Base-by-base conservation (phyloP, 1,140 invertebrate genomes). In the Diabrotica virgifera region DNA sequence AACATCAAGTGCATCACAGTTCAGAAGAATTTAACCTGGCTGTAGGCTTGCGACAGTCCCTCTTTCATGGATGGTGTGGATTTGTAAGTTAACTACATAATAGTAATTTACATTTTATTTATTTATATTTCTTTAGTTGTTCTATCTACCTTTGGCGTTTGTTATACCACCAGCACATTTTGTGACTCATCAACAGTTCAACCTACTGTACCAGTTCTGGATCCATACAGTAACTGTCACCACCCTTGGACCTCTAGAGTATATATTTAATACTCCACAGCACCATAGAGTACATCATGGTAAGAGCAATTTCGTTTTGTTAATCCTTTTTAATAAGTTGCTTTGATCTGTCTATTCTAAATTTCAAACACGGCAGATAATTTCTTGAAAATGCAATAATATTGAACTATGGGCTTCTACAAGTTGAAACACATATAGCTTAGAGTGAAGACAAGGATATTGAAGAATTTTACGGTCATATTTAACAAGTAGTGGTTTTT, bases 1-100 rank as follows among this genome's bases (percentile, higher is more conserved):
- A 94, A 65, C 96, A 98, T 81, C 95, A 97, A 81, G 93, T 95
- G 0, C 96, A 98, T 79, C 96, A 98, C 74, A 96, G 93, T 73
- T 95, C 94, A 11, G 95, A 98, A 80, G 94, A 97, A 74, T 97
- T 94, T 79, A 97, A 97, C 81, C 83, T 97, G 71, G 88, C 90
- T 10, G 93, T 95, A 37, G 93, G 93, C 0, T 82, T 96, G 59
- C 77, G 94, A 37, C 94, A 97, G 77, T 93, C 93, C 0, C 73
- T 89, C 0, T 74, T 95, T 14, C 93, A 95, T 77, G 86, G 87
- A 57, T 94, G 90, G 86, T 88, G 87, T 76, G 88, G 87, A 62
- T 93, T 91, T 84, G 92, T 94, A 84, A 88, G 88, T 86, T 57
- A 52, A 8, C 40, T 62, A 12, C 58, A 59, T 5, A 40, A 9